phyloP scores from a whole-genome alignment of 2,797 vertebrate species.

The Crax fasciolata region DNA sequence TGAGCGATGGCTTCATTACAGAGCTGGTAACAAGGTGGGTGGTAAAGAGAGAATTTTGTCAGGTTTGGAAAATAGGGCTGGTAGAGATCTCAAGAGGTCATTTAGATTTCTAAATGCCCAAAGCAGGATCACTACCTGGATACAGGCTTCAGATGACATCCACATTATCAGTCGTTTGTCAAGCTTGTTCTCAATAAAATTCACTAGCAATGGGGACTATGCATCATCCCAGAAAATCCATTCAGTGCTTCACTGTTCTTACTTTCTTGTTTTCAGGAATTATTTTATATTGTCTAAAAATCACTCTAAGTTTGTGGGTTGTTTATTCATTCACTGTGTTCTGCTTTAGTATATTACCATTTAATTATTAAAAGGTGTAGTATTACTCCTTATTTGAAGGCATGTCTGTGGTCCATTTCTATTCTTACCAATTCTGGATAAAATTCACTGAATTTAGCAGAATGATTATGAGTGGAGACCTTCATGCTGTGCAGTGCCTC shows the following conservation, averaged over 20 bases:
- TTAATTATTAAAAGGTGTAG: background rate
- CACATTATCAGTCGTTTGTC: background rate
- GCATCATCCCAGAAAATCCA: background rate
- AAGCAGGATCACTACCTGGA: background rate
- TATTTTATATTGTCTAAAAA: background rate
- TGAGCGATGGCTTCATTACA: background rate
- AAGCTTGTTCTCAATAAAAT: background rate
- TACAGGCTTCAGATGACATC: background rate
- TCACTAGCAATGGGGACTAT: background rate
- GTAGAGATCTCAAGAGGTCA: background rate
- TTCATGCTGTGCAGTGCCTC: background rate
- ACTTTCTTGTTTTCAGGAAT: background rate
- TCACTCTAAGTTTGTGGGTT: background rate
- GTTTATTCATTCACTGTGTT: background rate
- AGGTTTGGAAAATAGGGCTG: background rate
- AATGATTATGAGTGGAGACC: background rate
- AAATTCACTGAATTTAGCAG: background rate
- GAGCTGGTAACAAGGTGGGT: background rate
- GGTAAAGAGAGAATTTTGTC: background rate
- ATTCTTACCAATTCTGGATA: background rate
- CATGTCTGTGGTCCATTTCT: background rate
- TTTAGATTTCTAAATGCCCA: background rate
- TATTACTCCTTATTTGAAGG: background rate
- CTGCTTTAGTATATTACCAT: background rate
- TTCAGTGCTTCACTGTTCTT: background rate